Conservation (phyloP, 2,797 vertebrate genomes). For the Schizopygopsis pylzovi region DNA sequence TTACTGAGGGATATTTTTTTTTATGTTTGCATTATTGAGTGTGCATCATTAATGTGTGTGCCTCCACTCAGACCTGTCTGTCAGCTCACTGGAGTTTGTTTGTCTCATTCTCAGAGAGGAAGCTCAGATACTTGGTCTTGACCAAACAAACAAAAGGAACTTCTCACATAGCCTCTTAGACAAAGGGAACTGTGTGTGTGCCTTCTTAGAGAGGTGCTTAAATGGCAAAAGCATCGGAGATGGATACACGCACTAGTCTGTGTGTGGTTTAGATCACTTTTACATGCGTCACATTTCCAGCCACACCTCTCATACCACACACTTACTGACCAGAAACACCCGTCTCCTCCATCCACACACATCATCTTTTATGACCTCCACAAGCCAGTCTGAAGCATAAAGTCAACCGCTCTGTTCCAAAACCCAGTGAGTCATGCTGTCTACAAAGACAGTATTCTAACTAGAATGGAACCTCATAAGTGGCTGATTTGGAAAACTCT, state of each 20-base stretch:
- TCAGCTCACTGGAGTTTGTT: conserved; percentile 47
- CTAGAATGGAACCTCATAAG: background rate
- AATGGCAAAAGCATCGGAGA: conserved; percentile 22
- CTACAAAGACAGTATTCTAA: background rate
- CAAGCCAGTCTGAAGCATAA: conserved; percentile 1
- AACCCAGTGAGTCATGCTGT: background rate
- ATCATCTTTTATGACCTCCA: conserved; percentile 25
- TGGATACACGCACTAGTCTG: background rate
- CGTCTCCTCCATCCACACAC: background rate
- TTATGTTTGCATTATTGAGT: conserved; percentile 24
- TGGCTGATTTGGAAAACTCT: background rate
- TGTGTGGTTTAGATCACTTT: conserved; percentile 17
- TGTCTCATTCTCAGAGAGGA: conserved; percentile 44
- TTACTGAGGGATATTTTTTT: conserved; percentile 9
- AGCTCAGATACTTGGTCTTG: conserved; percentile 21
- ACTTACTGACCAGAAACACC: conserved; percentile 39
- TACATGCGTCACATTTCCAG: background rate
- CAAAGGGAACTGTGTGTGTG: conserved; percentile 13
- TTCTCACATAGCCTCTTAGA: conserved; percentile 16
- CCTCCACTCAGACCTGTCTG: conserved; percentile 19
- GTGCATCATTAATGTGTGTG: conserved; percentile 16
- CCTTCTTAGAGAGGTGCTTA: conserved; percentile 13
- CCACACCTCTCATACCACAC: conserved; percentile 19
- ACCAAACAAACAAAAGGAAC: conserved; percentile 40
- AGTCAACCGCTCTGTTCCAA: conserved; percentile 12